These are phyloP conservation scores for Colletes gigas DNA, from an alignment of 1,140 invertebrate species.

Conservation along the genomic window DNA sequence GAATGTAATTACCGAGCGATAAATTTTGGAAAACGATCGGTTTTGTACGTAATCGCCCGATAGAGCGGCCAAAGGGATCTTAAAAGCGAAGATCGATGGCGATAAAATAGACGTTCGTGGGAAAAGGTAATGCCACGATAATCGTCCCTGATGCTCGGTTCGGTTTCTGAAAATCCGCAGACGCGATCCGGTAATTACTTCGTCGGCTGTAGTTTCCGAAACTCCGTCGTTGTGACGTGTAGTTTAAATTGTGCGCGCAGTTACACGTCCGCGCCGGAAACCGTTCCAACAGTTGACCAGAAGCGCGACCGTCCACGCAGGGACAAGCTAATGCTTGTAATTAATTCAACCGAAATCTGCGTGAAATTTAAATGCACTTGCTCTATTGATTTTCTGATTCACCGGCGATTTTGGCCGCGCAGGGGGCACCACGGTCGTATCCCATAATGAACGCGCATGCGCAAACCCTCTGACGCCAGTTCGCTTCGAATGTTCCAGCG, in stretches of 20 bases:
- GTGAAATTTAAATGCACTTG: constrained; percentile 63
- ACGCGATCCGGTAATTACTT: not conserved
- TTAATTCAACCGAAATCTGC: constrained; percentile 57
- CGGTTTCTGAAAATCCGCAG: not conserved
- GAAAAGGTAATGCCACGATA: no score
- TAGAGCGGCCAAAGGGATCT: no score
- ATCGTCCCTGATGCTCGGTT: not conserved
- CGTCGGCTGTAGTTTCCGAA: not conserved
- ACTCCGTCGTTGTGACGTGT: not conserved
- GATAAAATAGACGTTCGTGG: no score
- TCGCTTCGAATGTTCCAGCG: not conserved
- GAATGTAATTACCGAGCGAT: no score
- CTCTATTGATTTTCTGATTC: constrained; percentile 55
- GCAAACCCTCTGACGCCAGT: not conserved
- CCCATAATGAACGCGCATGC: not conserved
- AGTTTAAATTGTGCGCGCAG: constrained; percentile 25
- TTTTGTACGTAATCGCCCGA: no score
- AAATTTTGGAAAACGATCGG: no score
- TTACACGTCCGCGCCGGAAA: not conserved
- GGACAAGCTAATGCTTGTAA: constrained; percentile 43
- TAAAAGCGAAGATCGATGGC: no score
- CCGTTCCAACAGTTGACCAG: not conserved
- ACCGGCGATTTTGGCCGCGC: not conserved
- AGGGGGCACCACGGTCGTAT: constrained; percentile 46
- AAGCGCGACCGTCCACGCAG: not conserved